Percentiles rank a stretch among this genome's conserved stretches.
Conservation (phyloP, 64 coral and sea anemone genomes). For the Montipora foliosa region DNA sequence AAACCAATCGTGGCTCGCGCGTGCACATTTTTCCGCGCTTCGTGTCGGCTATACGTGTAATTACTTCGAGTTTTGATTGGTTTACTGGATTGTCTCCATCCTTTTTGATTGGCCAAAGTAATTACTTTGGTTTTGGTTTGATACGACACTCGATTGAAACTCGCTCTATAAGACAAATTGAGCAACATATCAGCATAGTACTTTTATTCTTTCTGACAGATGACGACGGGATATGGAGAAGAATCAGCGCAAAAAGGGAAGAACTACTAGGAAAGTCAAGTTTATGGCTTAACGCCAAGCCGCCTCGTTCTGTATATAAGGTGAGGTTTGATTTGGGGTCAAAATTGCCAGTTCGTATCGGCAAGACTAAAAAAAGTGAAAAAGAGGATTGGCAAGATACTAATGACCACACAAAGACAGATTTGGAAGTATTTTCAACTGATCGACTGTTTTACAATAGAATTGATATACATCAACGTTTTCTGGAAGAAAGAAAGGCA, state of each 20-base stretch:
- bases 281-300: background rate
- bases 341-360: background rate
- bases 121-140: too few relatives aligned
- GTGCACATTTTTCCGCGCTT: too few relatives aligned
- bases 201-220: background rate
- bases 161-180: too few relatives aligned
- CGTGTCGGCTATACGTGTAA: too few relatives aligned
- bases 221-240: slow-evolving; percentile 43
- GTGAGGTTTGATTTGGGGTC: slow-evolving; percentile 35
- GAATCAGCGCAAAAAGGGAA: slow-evolving; percentile 22
- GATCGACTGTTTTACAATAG: background rate
- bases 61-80: too few relatives aligned
- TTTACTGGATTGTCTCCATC: too few relatives aligned
- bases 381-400: background rate
- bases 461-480: background rate
- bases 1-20: too few relatives aligned
- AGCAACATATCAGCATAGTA: background rate
- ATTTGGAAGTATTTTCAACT: background rate
- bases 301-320: slow-evolving; percentile 3
- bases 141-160: too few relatives aligned
- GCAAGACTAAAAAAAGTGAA: background rate
- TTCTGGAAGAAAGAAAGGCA: background rate
- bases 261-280: slow-evolving; percentile 38
- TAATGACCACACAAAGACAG: background rate
- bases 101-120: too few relatives aligned